These are phyloP conservation scores for Megaptera novaeangliae DNA, from an alignment of 2,113 vertebrate species.

Conservation along the genomic window DNA sequence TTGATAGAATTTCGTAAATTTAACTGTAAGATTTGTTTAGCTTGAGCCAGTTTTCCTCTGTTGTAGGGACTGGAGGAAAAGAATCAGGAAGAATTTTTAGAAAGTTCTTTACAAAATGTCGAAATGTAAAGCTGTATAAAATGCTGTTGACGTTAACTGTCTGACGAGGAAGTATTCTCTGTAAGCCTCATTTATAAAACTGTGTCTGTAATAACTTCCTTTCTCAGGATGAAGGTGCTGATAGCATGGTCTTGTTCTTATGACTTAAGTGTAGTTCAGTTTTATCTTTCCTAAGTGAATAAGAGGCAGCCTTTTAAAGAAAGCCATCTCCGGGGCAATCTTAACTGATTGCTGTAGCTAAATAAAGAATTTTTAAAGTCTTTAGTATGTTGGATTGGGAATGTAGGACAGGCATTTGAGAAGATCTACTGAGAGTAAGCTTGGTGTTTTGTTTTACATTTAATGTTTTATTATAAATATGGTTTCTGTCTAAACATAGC, in stretches of 20 bases:
- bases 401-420: not conserved
- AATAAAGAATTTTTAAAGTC: not conserved
- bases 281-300: constrained; percentile 24
- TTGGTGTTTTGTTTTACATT: not conserved
- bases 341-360: not conserved
- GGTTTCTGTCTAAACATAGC: not conserved
- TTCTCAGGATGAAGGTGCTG: constrained; percentile 55
- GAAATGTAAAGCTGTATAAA: constrained; percentile 43
- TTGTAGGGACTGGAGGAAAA: not conserved
- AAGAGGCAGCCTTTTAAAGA: constrained; percentile 14
- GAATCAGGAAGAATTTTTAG: not conserved
- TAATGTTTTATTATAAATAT: constrained; percentile 19
- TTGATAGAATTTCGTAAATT: not conserved
- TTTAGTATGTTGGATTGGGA: not conserved
- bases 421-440: not conserved
- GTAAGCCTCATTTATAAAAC: constrained; percentile 76
- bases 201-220: constrained; percentile 78
- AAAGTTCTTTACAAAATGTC: constrained; percentile 29
- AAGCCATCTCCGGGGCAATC: not conserved
- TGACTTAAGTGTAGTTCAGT: constrained; percentile 2
- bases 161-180: constrained; percentile 75
- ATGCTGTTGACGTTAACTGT: constrained; percentile 66
- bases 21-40: not conserved
- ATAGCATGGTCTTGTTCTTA: constrained; percentile 22
- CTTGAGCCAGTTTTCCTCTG: not conserved